phyloP scores from a whole-genome alignment of 2,113 vertebrate genomes.

The Podarcis raffonei region DNA sequence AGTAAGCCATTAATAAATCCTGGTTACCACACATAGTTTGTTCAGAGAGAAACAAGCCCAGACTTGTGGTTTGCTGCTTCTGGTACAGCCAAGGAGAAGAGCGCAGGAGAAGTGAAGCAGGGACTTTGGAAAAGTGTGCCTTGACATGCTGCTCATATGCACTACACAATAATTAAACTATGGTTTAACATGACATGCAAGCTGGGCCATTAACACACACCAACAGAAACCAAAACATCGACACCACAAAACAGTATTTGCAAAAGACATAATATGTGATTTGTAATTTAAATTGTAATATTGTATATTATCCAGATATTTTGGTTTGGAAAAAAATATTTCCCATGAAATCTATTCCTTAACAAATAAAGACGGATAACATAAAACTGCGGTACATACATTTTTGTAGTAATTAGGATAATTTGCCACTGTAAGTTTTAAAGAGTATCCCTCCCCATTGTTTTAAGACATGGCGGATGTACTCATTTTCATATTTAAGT shows the following conservation, averaged over 20 bases:
- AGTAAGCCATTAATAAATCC: too few relatives aligned
- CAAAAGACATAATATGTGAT: not conserved
- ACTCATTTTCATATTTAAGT: conserved; percentile 30
- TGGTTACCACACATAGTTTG: too few relatives aligned
- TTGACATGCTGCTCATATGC: too few relatives aligned
- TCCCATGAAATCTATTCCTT: not conserved
- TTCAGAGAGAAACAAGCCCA: too few relatives aligned
- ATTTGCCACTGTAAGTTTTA: conserved; percentile 15
- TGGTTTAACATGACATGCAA: not conserved
- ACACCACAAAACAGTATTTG: not conserved
- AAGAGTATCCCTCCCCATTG: not conserved
- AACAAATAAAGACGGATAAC: not conserved
- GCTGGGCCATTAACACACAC: not conserved
- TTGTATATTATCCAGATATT: not conserved
- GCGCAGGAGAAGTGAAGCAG: too few relatives aligned
- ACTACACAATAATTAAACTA: too few relatives aligned
- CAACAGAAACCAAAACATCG: too few relatives aligned
- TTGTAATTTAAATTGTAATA: not conserved
- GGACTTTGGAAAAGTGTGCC: too few relatives aligned
- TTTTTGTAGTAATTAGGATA: not conserved
- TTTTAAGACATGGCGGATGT: not conserved
- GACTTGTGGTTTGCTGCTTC: too few relatives aligned
- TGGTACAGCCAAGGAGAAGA: too few relatives aligned
- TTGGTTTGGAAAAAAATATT: not conserved
- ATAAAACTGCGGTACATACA: not conserved